Conservation (phyloP, 35 echinoderm and acorn worm species). For the Nesometra sesokonis region DNA sequence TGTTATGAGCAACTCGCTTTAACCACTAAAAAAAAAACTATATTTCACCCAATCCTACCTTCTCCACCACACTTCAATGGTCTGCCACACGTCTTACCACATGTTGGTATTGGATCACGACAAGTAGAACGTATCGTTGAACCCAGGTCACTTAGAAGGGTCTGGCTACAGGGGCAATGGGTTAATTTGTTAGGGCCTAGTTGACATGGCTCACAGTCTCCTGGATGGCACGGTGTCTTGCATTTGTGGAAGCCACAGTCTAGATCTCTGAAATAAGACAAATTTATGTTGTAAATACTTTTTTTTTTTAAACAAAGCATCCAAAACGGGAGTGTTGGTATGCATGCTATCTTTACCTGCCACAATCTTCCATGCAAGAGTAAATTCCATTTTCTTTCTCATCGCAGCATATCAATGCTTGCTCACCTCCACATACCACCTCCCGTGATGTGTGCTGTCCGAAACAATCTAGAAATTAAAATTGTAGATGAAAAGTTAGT, state of each 20-base stretch:
- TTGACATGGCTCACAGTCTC: slow-evolving; percentile 54
- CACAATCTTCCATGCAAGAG: neutral
- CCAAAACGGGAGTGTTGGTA: no score
- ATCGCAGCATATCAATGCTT: neutral
- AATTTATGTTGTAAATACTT: neutral
- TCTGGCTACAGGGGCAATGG: slow-evolving; percentile 77
- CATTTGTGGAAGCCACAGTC: slow-evolving; percentile 77
- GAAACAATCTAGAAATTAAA: neutral
- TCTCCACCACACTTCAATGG: slow-evolving; percentile 60
- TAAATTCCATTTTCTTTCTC: neutral
- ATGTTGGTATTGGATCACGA: slow-evolving; percentile 78
- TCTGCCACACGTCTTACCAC: slow-evolving; percentile 51
- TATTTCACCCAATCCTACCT: slow-evolving; percentile 46
- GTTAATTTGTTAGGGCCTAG: slow-evolving; percentile 49
- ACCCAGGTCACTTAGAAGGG: slow-evolving; percentile 23
- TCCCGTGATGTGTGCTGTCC: neutral
- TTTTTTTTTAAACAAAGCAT: no score
- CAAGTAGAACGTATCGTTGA: slow-evolving; percentile 41
- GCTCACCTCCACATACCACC: neutral
- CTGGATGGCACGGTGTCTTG: slow-evolving; percentile 44
- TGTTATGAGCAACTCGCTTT: no score
- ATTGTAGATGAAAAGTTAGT: neutral
- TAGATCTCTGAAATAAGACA: slow-evolving; percentile 30
- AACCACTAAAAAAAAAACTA: neutral
- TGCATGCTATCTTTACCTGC: neutral